Base-by-base conservation (phyloP, 2,797 vertebrate genomes). In the Spea hammondii region DNA sequence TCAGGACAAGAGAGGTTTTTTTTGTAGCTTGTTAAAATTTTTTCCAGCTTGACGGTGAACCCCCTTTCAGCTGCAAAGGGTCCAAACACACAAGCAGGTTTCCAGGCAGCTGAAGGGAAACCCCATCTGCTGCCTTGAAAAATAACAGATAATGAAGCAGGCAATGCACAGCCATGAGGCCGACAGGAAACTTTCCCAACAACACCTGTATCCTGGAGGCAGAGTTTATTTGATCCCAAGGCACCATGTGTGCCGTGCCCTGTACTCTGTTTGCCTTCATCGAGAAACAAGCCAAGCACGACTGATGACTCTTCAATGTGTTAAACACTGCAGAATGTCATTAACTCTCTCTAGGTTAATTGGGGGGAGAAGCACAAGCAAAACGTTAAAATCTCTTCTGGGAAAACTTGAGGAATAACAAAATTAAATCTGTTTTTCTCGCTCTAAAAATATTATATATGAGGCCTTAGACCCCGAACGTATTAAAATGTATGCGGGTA, bases 171-270 rank as follows among this genome's bases (percentile, higher is more conserved):
- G 83, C 84, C 83, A 87, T 82, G 69, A 79, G 65, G 82, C 83
- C 85, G 74, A 87, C 92, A 92, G 92, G 92, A 93, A 92, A 84
- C 87, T 90, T 93, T 91, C 92, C 91, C 92, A 90, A 86, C 88
- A 91, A 86, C 91, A 92, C 91, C 92, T 93, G 92, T 89, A 93
- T 93, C 92, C 92, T 93, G 91, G 89, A 86, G 83, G 85, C 83
- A 81, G 87, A 74, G 76, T 89, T 90, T 89, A 83, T 90, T 91
- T 88, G 90, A 89, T 90, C 90, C 89, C 85, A 84, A 85, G 90
- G 90, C 88, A 88, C 89, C 89, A 89, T 91, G 88, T 91, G 92
- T 87, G 85, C 86, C 82, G 86, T 91, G 90, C 88, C 89, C 88
- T 84, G 83, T 79, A 85, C 88, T 89, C 88, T 91, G 90, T 90